Evolutionary conservation across 2,113 vertebrate genomes (phyloP).

Genomic region (Forbesichthys agassizii): DNA sequence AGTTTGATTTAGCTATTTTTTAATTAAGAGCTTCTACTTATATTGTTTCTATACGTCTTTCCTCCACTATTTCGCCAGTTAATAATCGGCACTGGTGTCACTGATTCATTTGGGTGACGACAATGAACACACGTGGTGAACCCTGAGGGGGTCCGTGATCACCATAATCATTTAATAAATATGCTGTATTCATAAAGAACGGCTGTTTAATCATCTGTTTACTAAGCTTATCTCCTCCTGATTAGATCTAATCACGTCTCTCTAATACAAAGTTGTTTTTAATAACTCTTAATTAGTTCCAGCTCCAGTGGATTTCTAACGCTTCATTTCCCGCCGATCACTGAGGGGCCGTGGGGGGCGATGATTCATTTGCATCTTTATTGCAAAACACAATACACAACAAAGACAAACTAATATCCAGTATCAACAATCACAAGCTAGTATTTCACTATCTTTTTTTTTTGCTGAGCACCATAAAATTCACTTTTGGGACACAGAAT

Average conservation of each 20-base stretch:
- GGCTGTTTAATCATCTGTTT: conserved; percentile 59
- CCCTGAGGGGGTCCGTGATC: conserved; percentile 41
- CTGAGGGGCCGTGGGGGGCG: not conserved
- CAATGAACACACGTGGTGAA: conserved; percentile 52
- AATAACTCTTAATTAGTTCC: conserved; percentile 42
- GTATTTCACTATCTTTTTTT: conserved; percentile 51
- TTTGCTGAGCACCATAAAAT: conserved; percentile 51
- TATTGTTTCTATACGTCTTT: conserved; percentile 2
- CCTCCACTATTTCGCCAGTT: conserved; percentile 8
- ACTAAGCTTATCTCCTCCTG: conserved; percentile 52
- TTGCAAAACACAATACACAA: conserved; percentile 14
- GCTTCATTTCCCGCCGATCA: not conserved
- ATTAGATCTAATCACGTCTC: conserved; percentile 62
- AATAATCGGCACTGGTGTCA: conserved; percentile 20
- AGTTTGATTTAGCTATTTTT: no score
- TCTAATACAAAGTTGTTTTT: conserved; percentile 29
- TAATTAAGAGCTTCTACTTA: no score
- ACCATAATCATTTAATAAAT: conserved; percentile 69
- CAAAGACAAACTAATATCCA: conserved; percentile 42
- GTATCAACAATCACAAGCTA: conserved; percentile 52
- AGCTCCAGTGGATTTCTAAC: conserved; percentile 34
- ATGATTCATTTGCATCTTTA: conserved; percentile 53
- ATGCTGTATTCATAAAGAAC: conserved; percentile 55
- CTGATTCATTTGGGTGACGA: conserved; percentile 49
- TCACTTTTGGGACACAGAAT: conserved; percentile 56